Evolutionary conservation across 2,888 invertebrate genomes (phyloP).

Genomic region (Atethmia centrago): DNA sequence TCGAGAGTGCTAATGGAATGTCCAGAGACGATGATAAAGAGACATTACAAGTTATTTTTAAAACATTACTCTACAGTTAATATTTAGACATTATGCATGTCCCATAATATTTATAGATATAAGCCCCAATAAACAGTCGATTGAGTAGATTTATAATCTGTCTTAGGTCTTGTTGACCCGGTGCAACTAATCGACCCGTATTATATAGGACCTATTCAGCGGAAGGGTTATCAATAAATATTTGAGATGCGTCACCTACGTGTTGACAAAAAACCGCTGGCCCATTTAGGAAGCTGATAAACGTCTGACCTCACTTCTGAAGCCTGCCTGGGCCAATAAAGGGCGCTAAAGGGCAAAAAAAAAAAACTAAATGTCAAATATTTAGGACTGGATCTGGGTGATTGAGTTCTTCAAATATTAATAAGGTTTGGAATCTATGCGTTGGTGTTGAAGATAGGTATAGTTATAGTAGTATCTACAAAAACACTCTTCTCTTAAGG

Average conservation of each 20-base stretch:
- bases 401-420: conserved; percentile 34
- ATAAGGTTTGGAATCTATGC: conserved; percentile 3
- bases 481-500: background rate
- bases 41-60: background rate
- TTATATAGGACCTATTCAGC: conserved; percentile 19
- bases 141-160: conserved; percentile 43
- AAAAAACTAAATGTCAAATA: conserved; percentile 24
- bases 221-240: conserved; percentile 35
- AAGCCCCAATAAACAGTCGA: too few relatives aligned
- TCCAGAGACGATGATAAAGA: background rate
- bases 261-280: conserved; percentile 23
- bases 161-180: conserved; percentile 35
- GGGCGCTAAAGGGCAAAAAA: background rate
- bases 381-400: conserved; percentile 3
- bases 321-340: conserved; percentile 11
- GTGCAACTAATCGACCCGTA: conserved; percentile 20
- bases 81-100: background rate
- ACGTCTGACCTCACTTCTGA: conserved; percentile 18
- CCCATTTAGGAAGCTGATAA: background rate
- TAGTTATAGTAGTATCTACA: background rate
- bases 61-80: background rate
- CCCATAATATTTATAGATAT: too few relatives aligned
- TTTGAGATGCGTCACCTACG: conserved; percentile 3
- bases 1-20: background rate
- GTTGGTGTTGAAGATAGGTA: too few relatives aligned